phyloP scores from a whole-genome alignment of 2,113 vertebrate genomes.

The Nannobrachium achirus region DNA sequence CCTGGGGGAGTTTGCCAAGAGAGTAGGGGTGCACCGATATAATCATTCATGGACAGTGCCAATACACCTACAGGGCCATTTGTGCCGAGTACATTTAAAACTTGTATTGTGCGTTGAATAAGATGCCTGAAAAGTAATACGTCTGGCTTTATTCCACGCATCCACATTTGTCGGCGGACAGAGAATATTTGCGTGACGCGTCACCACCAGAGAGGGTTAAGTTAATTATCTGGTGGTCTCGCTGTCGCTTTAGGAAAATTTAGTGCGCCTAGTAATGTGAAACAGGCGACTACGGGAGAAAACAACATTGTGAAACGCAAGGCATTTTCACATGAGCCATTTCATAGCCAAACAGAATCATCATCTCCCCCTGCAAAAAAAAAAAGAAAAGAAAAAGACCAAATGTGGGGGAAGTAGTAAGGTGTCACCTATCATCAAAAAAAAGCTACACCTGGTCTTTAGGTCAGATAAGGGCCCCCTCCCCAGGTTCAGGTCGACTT shows the following conservation, averaged over 20 bases:
- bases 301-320: not conserved
- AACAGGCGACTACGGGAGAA: not conserved
- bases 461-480: constrained; percentile 63
- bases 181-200: no score
- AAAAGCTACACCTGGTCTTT: constrained; percentile 66
- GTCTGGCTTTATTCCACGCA: no score
- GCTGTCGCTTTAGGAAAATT: not conserved
- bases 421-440: constrained; percentile 64
- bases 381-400: constrained; percentile 47
- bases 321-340: not conserved
- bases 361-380: no score
- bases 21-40: no score
- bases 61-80: no score
- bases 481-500: constrained; percentile 64
- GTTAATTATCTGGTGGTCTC: not conserved
- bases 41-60: no score
- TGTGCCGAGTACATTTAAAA: no score
- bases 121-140: no score
- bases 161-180: no score
- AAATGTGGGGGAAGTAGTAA: constrained; percentile 57
- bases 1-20: no score
- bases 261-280: not conserved
- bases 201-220: not conserved
- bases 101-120: no score
- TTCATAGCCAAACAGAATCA: constrained; percentile 44